These are phyloP conservation scores for Nematostella vectensis DNA, from an alignment of 92 coral and sea anemone genomes.

Conservation along the genomic window DNA sequence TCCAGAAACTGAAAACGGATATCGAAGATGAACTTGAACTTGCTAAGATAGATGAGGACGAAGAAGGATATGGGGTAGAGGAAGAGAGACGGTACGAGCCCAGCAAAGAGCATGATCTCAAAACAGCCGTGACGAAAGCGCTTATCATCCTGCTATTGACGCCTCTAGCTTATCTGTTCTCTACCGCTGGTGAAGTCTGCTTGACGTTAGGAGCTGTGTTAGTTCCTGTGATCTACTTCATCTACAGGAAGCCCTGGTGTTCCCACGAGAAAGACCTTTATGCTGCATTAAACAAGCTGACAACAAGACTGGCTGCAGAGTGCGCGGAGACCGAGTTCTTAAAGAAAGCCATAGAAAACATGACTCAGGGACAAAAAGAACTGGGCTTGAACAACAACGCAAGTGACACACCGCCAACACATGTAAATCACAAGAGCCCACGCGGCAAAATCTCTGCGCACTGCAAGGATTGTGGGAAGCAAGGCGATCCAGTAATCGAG, in stretches of 20 bases:
- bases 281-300: conserved; percentile 12
- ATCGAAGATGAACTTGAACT: conserved; percentile 25
- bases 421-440: neutral
- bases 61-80: neutral
- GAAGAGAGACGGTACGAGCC: neutral
- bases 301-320: conserved; percentile 19
- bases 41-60: neutral
- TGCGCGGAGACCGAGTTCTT: conserved; percentile 14
- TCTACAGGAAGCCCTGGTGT: conserved; percentile 24
- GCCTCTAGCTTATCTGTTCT: conserved; percentile 22
- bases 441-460: conserved; percentile 3
- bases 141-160: conserved; percentile 10
- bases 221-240: conserved; percentile 12
- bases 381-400: neutral
- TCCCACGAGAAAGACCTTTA: conserved; percentile 8
- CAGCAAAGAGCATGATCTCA: conserved; percentile 4
- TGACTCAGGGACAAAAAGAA: conserved; percentile 1
- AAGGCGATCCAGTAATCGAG: conserved; percentile 3
- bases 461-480: conserved; percentile 21
- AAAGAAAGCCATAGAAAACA: conserved; percentile 9
- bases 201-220: conserved; percentile 25
- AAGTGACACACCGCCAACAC: neutral
- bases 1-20: conserved; percentile 30
- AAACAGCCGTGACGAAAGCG: conserved; percentile 8
- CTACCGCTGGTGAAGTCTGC: conserved; percentile 12